Percentiles rank a stretch among this genome's conserved stretches.
Conservation (phyloP, 2,888 invertebrate species). For the Xylota sylvarum region DNA sequence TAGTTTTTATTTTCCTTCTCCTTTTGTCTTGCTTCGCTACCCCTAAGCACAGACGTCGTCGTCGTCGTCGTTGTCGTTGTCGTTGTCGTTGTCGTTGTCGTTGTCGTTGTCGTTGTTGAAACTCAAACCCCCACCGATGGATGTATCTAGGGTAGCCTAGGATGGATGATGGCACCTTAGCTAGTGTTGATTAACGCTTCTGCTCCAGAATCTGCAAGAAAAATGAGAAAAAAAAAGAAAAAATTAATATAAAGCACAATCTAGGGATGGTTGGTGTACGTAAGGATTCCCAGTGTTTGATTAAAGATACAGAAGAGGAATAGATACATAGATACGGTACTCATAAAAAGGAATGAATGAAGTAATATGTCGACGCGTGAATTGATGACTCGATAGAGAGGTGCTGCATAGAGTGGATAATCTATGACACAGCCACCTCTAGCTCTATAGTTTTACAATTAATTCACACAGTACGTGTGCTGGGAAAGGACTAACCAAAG, state of each 20-base stretch:
- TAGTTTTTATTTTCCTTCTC: conserved; percentile 61
- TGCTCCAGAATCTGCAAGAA: conserved; percentile 65
- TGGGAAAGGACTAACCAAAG: conserved; percentile 15
- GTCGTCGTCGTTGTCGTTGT: conserved; percentile 5
- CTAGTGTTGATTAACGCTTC: conserved; percentile 68
- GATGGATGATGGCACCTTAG: conserved; percentile 50
- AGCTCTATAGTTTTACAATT: conserved; percentile 23
- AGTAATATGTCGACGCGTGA: conserved; percentile 56
- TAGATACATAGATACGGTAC: not conserved
- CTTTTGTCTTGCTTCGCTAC: conserved; percentile 27
- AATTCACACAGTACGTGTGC: conserved; percentile 4
- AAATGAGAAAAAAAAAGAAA: conserved; percentile 17
- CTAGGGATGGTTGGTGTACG: conserved; percentile 5
- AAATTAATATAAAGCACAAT: conserved; percentile 60
- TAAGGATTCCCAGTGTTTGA: conserved; percentile 42
- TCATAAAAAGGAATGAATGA: conserved; percentile 24
- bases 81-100: conserved; percentile 4
- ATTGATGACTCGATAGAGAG: conserved; percentile 55
- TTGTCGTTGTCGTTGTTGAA: conserved; percentile 16
- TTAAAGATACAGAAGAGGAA: conserved; percentile 41
- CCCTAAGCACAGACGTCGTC: conserved; percentile 21
- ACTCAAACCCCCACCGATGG: conserved; percentile 21
- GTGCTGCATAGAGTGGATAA: conserved; percentile 31
- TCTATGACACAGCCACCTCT: conserved; percentile 36
- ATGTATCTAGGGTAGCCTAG: conserved; percentile 32